Base-by-base conservation (phyloP, 2,797 vertebrate species). In the Podarcis siculus region DNA sequence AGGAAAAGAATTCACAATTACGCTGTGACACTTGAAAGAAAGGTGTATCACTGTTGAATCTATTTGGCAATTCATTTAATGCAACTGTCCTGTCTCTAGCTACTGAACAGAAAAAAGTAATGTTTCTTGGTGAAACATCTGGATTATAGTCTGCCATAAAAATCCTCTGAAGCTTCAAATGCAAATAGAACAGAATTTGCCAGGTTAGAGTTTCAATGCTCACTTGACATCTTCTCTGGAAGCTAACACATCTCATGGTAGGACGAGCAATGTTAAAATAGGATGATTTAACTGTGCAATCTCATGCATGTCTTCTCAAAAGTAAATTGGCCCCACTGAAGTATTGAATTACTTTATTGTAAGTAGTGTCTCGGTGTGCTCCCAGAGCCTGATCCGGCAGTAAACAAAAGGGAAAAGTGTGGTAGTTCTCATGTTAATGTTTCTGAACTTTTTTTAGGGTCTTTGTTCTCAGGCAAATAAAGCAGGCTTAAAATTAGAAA, bases 81-180 rank as follows among this genome's bases (percentile, higher is more conserved):
- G 69, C 9, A 79, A 61, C 39, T 89, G 73, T 13, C 77, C 32
- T 39, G 35, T 58, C 7, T 2, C 0, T 0, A 75, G 71, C 82
- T 0, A 1, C 32, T 32, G 72, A 27, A 32, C 0, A 1, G 0
- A 0, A 42, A 42, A 37, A 81, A 77, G 8, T 76, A 49, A 80
- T 66, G 13, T 80, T 61, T 86, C 39, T n/a, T 23, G n/a, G 49
- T 23, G 49, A 19, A 0, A 0, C 19, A 19, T 3, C 71, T 0
- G 4, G 1, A 19, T 77, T 78, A 9, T n/a, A 81, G 19, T 58
- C 55, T 3, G 79, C 64, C 89, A 84, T 0, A 0, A 2, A 13
- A 9, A 45, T 0, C 0, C 76, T 8, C 10, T 23, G 55, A 87
- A 32, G 67, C 4, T 84, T 5, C 1, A 71, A 83, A 78, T 69